Percentiles rank a stretch among this genome's conserved stretches.
Conservation (phyloP, 1,140 invertebrate species). For the Papilio machaon region DNA sequence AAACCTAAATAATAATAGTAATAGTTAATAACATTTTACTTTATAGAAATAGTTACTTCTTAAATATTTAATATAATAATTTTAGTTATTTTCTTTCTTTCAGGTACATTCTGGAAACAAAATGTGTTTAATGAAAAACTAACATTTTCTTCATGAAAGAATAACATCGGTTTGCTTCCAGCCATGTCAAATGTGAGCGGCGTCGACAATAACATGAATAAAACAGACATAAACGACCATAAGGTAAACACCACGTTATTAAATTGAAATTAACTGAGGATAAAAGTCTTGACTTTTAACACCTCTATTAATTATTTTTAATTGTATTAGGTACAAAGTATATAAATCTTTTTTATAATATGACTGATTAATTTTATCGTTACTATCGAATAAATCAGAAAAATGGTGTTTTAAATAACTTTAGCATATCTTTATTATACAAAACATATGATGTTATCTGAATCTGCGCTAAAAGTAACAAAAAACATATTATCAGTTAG, state of each 20-base stretch:
- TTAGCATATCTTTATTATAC: too few species aligned
- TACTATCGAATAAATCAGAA: neutral
- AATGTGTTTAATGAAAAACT: neutral
- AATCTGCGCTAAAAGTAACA: too few species aligned
- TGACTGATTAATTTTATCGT: neutral
- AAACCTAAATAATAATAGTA: too few species aligned
- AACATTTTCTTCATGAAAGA: neutral
- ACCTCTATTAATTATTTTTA: neutral
- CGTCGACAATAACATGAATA: conserved; percentile 68
- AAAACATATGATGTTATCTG: too few species aligned
- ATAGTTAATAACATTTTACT: too few species aligned
- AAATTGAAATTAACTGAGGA: neutral
- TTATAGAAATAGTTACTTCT: too few species aligned
- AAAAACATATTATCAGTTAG: too few species aligned
- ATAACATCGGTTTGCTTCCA: neutral
- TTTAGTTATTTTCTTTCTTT: conserved; percentile 39
- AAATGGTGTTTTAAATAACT: too few species aligned
- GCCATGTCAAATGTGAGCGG: conserved; percentile 55
- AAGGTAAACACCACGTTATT: conserved; percentile 35
- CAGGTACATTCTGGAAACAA: conserved; percentile 35
- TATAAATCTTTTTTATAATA: neutral
- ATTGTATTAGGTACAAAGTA: neutral
- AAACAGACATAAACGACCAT: conserved; percentile 48
- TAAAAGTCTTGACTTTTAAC: neutral
- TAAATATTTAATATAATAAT: neutral